Conservation (phyloP, 2,888 invertebrate genomes). For the Amphimallon solstitiale region DNA sequence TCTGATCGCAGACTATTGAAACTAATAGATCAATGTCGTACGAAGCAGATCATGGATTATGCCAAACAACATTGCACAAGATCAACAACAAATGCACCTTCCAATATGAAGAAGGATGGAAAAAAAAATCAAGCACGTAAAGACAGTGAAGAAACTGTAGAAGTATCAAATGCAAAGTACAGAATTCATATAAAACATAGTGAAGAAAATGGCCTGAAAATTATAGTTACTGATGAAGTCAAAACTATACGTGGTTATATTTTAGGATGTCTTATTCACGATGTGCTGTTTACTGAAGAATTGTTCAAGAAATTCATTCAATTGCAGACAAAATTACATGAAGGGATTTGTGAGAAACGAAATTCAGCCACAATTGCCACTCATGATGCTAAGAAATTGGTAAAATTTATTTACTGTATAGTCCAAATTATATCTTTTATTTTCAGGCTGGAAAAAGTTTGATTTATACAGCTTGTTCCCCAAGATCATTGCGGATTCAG, state of each 20-base stretch:
- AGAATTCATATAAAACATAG: conserved; percentile 56
- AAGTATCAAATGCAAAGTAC: conserved; percentile 56
- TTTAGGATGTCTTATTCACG: conserved; percentile 76
- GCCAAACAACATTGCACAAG: conserved; percentile 73
- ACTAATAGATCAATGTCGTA: conserved; percentile 77
- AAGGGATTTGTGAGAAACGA: conserved; percentile 80
- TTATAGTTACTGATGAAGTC: conserved; percentile 58
- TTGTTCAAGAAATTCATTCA: conserved; percentile 79
- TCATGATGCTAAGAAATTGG: conserved; percentile 77
- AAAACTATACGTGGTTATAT: conserved; percentile 75
- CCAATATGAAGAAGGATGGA: conserved; percentile 60
- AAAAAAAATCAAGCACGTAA: conserved; percentile 58
- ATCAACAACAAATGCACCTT: conserved; percentile 53
- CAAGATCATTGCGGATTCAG: conserved; percentile 71
- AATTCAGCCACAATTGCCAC: conserved; percentile 85
- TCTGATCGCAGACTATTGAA: conserved; percentile 78
- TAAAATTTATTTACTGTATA: conserved; percentile 41
- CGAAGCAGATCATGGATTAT: conserved; percentile 82
- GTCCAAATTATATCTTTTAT: neutral
- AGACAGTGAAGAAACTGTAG: conserved; percentile 53
- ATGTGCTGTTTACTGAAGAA: conserved; percentile 71
- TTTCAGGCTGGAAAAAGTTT: conserved; percentile 65
- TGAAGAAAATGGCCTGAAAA: conserved; percentile 44
- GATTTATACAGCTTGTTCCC: conserved; percentile 75
- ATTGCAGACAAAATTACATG: conserved; percentile 81